Evolutionary conservation across 1,140 invertebrate species (phyloP).

Genomic region (Monochamus saltuarius): DNA sequence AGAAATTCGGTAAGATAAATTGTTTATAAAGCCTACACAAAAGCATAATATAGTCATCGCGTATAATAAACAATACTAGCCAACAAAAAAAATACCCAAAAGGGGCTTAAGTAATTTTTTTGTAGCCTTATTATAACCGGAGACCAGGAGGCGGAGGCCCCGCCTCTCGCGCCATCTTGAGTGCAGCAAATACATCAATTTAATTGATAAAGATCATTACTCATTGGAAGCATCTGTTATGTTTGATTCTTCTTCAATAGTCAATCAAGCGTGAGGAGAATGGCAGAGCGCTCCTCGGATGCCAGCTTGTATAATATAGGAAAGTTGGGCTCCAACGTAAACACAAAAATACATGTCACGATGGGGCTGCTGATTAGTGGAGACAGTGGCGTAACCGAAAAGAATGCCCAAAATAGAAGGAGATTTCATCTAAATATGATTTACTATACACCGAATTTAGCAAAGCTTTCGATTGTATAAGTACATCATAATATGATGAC

Average conservation of each 20-base stretch:
- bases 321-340: constrained; percentile 6
- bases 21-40: no score
- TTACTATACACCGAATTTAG: no score
- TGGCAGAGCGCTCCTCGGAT: constrained; percentile 19
- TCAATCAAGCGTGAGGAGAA: constrained; percentile 32
- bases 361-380: constrained; percentile 4
- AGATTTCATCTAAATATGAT: no score
- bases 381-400: not conserved
- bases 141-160: constrained; percentile 1
- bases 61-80: no score
- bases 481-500: no score
- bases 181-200: constrained; percentile 37
- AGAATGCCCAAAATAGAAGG: no score
- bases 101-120: not conserved
- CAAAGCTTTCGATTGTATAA: no score
- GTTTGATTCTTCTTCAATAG: constrained; percentile 35
- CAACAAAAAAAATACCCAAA: not conserved
- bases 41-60: no score
- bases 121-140: no score
- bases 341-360: constrained; percentile 15
- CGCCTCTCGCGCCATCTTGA: constrained; percentile 39
- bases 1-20: no score
- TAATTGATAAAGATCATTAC: constrained; percentile 46
- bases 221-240: constrained; percentile 42
- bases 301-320: constrained; percentile 14